These are phyloP conservation scores for Toxotes chatareus DNA, from an alignment of 2,113 vertebrate species.

Conservation along the genomic window DNA sequence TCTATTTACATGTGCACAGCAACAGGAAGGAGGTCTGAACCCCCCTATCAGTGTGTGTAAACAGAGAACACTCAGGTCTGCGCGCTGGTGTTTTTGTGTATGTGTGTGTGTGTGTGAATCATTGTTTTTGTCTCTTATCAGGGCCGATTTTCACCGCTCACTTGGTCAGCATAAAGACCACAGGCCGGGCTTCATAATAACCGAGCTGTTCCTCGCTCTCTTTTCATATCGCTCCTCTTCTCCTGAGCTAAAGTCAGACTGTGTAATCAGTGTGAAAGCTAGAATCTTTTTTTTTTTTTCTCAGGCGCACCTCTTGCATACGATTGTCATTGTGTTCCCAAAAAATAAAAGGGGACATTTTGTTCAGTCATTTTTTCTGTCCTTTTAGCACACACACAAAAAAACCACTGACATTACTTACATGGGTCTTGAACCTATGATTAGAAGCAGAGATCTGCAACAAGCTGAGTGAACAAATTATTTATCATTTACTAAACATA, in stretches of 20 bases:
- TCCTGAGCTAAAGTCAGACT: background rate
- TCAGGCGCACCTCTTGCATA: background rate
- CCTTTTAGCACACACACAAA: too few relatives aligned
- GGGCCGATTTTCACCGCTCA: slow-evolving; percentile 26
- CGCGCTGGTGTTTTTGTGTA: background rate
- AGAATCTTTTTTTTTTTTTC: too few relatives aligned
- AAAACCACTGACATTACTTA: too few relatives aligned
- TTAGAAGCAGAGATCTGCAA: too few relatives aligned
- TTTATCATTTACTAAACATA: background rate
- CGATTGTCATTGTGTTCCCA: background rate
- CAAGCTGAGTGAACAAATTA: too few relatives aligned
- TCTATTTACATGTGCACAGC: slow-evolving; percentile 14
- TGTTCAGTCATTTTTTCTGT: too few relatives aligned
- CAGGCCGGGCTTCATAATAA: slow-evolving; percentile 30
- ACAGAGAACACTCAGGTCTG: slow-evolving; percentile 2
- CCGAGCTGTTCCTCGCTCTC: background rate
- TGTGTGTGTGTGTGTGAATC: background rate
- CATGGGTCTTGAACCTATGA: too few relatives aligned
- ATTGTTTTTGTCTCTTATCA: slow-evolving; percentile 46
- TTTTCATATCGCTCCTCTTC: background rate
- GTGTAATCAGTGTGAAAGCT: background rate
- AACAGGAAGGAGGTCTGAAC: slow-evolving; percentile 5
- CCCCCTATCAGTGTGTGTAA: slow-evolving; percentile 33
- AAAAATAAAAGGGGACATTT: background rate
- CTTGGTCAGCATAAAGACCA: slow-evolving; percentile 41